Evolutionary conservation across 2,888 invertebrate genomes (phyloP), one percentile per base, ranked within the genome.

Genomic region (Plagiodera versicolora): DNA sequence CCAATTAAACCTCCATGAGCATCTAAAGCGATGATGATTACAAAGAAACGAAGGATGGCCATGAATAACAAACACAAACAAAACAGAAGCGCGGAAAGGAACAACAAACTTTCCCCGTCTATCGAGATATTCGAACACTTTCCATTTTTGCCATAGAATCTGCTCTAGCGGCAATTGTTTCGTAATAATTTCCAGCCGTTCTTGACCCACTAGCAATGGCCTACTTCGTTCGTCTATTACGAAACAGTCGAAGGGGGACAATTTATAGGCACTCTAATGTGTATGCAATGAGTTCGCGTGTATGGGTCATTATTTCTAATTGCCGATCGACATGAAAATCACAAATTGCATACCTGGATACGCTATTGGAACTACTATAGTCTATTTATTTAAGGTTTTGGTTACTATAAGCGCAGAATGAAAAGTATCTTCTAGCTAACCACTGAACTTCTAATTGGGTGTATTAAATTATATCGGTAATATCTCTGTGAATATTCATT

Each of bases 181-280:
- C 74, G 68, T 74, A 75, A 74, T 67, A 69, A 51, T 47, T 54
- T 32, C 45, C 48, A 56, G 30, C 52, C 71, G 78, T 77, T 74
- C 79, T 78, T 80, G 80, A 79, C 80, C 77, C 69, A 79, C 74
- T 80, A 75, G 68, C 77, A 78, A 74, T 80, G 79, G 77, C 79
- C 79, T 73, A 77, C 73, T 74, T 77, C n/a, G 71, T 66, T 65
- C 54, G 48, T 58, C 47, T 53, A 58, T 62, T 62, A 62, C 48
- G 52, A 58, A 60, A 63, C 58, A 51, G 55, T 52, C 58, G 44
- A 58, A 51, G 58, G 56, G 50, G 56, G 50, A 24, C 52, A 53
- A 16, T 8, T 9, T 19, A 10, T 18, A 18, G 19, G 39, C 39
- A 39, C 39, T 39, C 39, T 39, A 39, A 32, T 39, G 8, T 39